Conservation (phyloP, 1,140 invertebrate species). For the Leptinotarsa undecemlineata region DNA sequence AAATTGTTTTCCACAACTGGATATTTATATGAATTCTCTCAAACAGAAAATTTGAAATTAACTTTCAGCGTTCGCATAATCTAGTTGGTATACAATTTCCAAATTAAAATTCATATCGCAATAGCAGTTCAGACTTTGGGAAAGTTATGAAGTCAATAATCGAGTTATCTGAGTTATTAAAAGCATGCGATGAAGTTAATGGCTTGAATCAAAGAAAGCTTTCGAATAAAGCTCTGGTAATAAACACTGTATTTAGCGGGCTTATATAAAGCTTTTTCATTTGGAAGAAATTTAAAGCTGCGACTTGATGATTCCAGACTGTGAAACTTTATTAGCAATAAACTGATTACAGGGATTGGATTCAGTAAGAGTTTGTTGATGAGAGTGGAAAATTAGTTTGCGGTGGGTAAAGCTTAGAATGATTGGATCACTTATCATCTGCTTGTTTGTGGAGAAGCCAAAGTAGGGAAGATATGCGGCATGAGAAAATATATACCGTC, state of each 20-base stretch:
- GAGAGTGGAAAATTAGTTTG: slow-evolving; percentile 4
- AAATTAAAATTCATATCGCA: neutral
- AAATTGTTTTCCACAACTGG: no score
- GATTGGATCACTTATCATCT: neutral
- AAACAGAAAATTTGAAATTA: neutral
- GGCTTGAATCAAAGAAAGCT: slow-evolving; percentile 40
- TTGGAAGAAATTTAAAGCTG: slow-evolving; percentile 36
- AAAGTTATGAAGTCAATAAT: neutral
- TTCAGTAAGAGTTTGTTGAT: slow-evolving; percentile 14
- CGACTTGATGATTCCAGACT: slow-evolving; percentile 35
- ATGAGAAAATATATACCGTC: no score
- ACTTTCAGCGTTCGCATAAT: neutral
- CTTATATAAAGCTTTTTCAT: slow-evolving; percentile 39
- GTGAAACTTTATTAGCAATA: slow-evolving; percentile 36
- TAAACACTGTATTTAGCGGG: slow-evolving; percentile 38
- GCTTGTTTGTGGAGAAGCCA: no score
- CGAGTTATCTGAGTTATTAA: slow-evolving; percentile 38
- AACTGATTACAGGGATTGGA: slow-evolving; percentile 36
- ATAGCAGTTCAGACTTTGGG: neutral
- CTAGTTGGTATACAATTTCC: neutral
- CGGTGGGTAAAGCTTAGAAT: neutral
- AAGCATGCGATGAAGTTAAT: slow-evolving; percentile 40
- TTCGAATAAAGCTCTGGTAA: slow-evolving; percentile 37
- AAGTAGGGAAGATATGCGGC: no score
- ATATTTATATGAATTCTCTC: no score